Conservation (phyloP, 2,888 invertebrate genomes). For the Mayetiola destructor region DNA sequence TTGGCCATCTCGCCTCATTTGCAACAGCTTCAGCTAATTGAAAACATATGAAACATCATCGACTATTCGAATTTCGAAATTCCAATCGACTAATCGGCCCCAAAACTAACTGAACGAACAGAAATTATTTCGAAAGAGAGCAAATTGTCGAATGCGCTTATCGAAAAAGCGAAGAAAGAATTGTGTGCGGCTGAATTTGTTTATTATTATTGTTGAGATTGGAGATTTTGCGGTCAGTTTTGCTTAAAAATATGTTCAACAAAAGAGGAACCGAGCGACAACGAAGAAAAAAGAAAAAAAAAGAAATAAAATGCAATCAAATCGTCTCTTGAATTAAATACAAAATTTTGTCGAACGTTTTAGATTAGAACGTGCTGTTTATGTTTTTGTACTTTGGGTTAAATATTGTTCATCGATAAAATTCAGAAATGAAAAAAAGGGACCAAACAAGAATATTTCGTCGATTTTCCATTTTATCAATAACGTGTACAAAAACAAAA, state of each 20-base stretch:
- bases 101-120: background rate
- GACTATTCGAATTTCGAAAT: background rate
- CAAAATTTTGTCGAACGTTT: slow-evolving; percentile 3
- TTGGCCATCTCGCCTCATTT: background rate
- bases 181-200: background rate
- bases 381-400: background rate
- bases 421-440: no score
- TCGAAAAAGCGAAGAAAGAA: no score
- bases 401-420: slow-evolving; percentile 7
- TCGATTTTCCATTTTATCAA: no score
- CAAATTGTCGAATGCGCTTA: slow-evolving; percentile 11
- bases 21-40: no score
- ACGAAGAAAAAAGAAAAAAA: background rate
- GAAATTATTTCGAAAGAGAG: background rate
- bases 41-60: background rate
- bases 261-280: background rate
- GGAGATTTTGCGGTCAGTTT: background rate
- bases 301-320: background rate
- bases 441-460: no score
- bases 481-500: slow-evolving; percentile 3
- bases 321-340: background rate
- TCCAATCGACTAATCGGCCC: background rate
- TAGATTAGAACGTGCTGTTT: slow-evolving; percentile 11
- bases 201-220: background rate
- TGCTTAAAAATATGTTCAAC: background rate